Percentiles rank a stretch among this genome's conserved stretches.
phyloP scores from a whole-genome alignment of 2,888 invertebrate genomes.

The Prosapia bicincta region DNA sequence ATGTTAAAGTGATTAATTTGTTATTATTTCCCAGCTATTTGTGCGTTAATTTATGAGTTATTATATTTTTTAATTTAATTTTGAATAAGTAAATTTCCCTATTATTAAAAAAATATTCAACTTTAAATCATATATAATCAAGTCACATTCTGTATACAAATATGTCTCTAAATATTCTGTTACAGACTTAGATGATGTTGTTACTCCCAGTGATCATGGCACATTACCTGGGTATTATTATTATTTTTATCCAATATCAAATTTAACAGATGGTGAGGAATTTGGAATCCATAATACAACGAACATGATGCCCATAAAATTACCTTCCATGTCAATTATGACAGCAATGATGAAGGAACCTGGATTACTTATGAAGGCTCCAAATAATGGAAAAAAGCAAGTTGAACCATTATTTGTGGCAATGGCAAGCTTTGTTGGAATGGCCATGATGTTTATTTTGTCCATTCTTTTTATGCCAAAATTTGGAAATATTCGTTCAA shows the following conservation, averaged over 20 bases:
- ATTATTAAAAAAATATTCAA: too few species aligned
- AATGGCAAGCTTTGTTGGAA: slow-evolving; percentile 55
- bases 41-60: too few species aligned
- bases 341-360: background rate
- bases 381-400: slow-evolving; percentile 42
- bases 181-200: slow-evolving; percentile 18
- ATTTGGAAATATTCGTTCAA: slow-evolving; percentile 29
- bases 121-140: too few species aligned
- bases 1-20: too few species aligned
- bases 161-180: too few species aligned
- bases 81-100: too few species aligned
- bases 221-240: slow-evolving; percentile 48
- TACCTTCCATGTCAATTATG: background rate
- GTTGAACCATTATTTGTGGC: slow-evolving; percentile 55
- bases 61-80: too few species aligned
- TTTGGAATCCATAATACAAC: background rate
- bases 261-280: slow-evolving; percentile 40
- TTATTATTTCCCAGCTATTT: too few species aligned
- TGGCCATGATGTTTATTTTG: slow-evolving; percentile 53
- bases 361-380: background rate
- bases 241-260: slow-evolving; percentile 54
- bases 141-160: too few species aligned
- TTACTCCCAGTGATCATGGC: slow-evolving; percentile 28
- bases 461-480: slow-evolving; percentile 52
- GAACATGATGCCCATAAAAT: slow-evolving; percentile 3